Base-by-base conservation (phyloP, 1,140 invertebrate species). In the Euura lappo region DNA sequence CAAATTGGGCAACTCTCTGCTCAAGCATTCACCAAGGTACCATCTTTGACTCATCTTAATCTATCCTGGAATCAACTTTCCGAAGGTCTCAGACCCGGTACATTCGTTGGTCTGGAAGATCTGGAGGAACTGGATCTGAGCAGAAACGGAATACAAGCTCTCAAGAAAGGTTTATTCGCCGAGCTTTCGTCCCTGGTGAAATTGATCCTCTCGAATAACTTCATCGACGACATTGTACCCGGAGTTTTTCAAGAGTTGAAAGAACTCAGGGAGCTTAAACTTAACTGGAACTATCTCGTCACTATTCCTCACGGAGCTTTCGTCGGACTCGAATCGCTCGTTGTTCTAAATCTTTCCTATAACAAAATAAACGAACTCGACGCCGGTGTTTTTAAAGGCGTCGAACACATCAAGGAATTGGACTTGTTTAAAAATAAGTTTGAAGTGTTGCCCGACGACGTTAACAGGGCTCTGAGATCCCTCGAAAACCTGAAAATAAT, bases 351-450 rank as follows among this genome's bases (percentile, higher is more conserved):
- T 74, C 72, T 85, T n/a, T 76, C 80, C 1, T 64, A 78, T 42
- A 85, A 85, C 71, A 78, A 80, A 68, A 77, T 85, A 44, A 72
- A 70, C 6, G 75, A 72, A 46, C 80, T 85, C 46, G 46, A 70
- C 7, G 13, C 76, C 44, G 82, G 80, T 3, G 75, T 76, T 2
- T 84, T 85, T 73, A 79, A 78, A 4, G 82, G 82, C 6, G 74
- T 85, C 66, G 75, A 51, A 10, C 73, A 75, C 73, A 68, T 85
- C 43, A 72, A 76, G 28, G 73, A 51, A 64, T 73, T 84, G 45
- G 79, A 77, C 75, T 68, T 85, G 44, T 78, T 79, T 2, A 72
- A 79, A 60, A 85, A 84, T 70, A 67, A 72, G 2, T 72, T 85
- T 11, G 66, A 68, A 43, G 44, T 68, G 28, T 44, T 68, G 28